Evolutionary conservation across 2,797 vertebrate genomes (phyloP).

Genomic region (Sebastes kiyomatsui): DNA sequence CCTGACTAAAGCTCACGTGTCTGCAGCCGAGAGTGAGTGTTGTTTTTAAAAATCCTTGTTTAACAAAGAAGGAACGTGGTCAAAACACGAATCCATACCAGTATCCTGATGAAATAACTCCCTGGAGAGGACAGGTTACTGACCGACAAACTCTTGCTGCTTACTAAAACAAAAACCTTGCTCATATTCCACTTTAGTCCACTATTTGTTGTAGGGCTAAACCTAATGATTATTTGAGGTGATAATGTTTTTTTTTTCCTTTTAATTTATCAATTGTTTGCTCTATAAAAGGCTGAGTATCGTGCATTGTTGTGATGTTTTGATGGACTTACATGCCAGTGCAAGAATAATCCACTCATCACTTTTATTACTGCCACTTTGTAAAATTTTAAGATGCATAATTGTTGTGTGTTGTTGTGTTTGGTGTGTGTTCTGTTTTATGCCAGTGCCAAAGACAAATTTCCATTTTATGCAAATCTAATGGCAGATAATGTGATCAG

Average conservation of each 20-base stretch:
- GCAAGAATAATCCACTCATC: no score
- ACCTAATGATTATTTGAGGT: neutral
- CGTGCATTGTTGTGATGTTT: no score
- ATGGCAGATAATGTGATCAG: neutral
- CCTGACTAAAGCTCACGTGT: neutral
- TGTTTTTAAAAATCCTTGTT: neutral
- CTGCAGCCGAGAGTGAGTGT: neutral
- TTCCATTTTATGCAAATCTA: neutral
- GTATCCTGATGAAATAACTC: neutral
- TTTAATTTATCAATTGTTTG: no score
- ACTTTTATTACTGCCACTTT: no score
- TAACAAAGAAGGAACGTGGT: neutral
- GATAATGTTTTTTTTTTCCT: no score
- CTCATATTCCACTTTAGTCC: neutral
- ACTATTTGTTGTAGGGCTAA: neutral
- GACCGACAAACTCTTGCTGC: neutral
- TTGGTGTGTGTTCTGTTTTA: no score
- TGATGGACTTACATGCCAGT: no score
- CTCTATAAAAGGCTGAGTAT: no score
- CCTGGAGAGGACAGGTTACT: neutral
- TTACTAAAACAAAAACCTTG: neutral
- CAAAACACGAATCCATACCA: neutral
- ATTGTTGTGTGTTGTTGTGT: no score
- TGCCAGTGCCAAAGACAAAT: no score
- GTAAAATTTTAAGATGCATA: no score